Evolutionary conservation across 2,888 invertebrate genomes (phyloP).

Genomic region (Smittia sp.): DNA sequence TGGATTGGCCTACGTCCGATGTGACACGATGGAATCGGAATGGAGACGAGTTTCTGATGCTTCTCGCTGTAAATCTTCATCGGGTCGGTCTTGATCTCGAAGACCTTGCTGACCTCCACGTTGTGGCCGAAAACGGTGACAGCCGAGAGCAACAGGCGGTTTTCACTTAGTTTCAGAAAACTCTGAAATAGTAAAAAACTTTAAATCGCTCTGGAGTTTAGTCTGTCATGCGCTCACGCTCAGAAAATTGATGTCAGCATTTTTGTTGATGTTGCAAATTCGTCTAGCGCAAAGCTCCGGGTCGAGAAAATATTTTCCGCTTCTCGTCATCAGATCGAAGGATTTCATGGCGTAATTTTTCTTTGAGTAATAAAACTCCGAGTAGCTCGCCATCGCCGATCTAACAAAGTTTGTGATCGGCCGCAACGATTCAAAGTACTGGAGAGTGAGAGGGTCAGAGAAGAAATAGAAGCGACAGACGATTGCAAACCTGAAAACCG

Average conservation of each 20-base stretch:
- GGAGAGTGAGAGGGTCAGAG: not conserved
- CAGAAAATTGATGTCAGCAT: not conserved
- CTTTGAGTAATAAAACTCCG: constrained; percentile 82
- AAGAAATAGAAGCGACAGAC: no score
- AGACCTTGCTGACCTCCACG: constrained; percentile 80
- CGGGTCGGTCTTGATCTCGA: constrained; percentile 79
- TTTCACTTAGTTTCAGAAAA: not conserved
- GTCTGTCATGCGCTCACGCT: not conserved
- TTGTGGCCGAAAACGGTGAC: constrained; percentile 61
- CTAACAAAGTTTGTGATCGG: constrained; percentile 78
- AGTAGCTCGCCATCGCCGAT: constrained; percentile 89
- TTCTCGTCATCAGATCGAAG: constrained; percentile 45
- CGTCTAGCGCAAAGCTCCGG: constrained; percentile 83
- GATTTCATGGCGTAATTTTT: constrained; percentile 6
- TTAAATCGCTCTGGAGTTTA: constrained; percentile 43
- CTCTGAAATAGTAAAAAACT: not conserved
- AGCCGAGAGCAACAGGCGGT: not conserved
- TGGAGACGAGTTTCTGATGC: constrained; percentile 62
- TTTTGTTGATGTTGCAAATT: constrained; percentile 88
- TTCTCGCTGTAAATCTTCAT: constrained; percentile 56
- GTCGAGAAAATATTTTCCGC: constrained; percentile 77
- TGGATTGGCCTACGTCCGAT: constrained; percentile 77
- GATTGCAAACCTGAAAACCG: constrained; percentile 65
- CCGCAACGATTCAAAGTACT: constrained; percentile 75
- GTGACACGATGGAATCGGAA: constrained; percentile 82